Evolutionary conservation across 2,888 invertebrate genomes (phyloP), one percentile per base, ranked within the genome.

Genomic region (Thereva unica): DNA sequence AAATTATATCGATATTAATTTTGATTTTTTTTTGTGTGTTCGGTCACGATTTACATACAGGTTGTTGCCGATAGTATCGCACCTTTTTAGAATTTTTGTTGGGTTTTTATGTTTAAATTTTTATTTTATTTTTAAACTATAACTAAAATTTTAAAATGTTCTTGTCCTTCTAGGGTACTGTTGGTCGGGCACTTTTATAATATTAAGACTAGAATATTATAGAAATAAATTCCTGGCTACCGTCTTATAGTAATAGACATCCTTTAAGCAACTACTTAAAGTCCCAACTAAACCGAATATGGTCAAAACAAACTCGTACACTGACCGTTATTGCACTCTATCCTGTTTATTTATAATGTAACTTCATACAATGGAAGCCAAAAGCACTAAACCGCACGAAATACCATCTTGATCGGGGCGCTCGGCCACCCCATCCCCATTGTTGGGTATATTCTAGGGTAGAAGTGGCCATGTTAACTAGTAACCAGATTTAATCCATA

Each of bases 301-400:
- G 68, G 65, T 61, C 64, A 68, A 69, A 69, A 67, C 61, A 70
- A 68, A 61, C 57, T 67, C 69, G 70, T 68, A 69, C 70, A 70
- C 71, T 71, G 71, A 70, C 71, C 71, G 70, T 67, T 70, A 64
- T 57, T 69, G 69, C 70, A 70, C 66, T 68, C 59, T 52, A 65
- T 70, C 67, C 68, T 64, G 52, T 70, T 68, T 67, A 69, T 69
- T 65, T 69, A 63, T 67, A 69, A 61, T 61, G 65, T 64, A 44
- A 53, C 54, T 54, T 34, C 64, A 45, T 53, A 64, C 53, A 64
- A 64, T 64, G 44, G 42, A 42, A 64, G 37, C 37, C 10, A 41
- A 64, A 52, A 53, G 52, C 53, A 52, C 63, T 49, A 53, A 44
- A 44, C 53, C 53, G 37, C 64, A 64, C 64, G 64, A 53, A 64